A percentile compares a stretch with the other conserved stretches of the same genome.
These are phyloP conservation scores for Brassicogethes aeneus DNA, from an alignment of 2,888 invertebrate genomes.

Conservation along the genomic window DNA sequence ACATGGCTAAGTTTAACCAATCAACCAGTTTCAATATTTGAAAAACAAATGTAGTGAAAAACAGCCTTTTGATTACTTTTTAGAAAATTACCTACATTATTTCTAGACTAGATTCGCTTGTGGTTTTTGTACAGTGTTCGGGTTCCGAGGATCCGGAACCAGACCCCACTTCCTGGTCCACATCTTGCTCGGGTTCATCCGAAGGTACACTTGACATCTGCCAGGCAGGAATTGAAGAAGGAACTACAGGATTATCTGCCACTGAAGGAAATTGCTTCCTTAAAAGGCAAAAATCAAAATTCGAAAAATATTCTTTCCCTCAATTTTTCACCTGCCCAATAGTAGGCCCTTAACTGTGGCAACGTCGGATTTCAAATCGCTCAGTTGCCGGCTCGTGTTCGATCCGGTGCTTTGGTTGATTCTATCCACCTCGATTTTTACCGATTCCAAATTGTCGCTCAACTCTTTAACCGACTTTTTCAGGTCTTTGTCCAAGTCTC, in stretches of 20 bases:
- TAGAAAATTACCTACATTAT: conserved; percentile 51
- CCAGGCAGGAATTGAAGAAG: conserved; percentile 73
- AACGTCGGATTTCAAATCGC: conserved; percentile 59
- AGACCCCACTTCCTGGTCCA: conserved; percentile 42
- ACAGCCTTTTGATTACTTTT: too few species aligned
- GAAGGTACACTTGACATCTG: conserved; percentile 58
- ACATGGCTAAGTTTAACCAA: too few species aligned
- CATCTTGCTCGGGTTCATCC: conserved; percentile 37
- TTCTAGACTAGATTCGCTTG: conserved; percentile 64
- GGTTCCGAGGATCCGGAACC: conserved; percentile 60
- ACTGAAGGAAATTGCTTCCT: conserved; percentile 75
- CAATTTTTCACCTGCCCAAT: conserved; percentile 49
- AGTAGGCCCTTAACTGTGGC: conserved; percentile 65
- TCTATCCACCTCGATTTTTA: conserved; percentile 56
- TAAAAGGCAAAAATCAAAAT: conserved; percentile 8
- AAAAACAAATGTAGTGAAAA: neutral
- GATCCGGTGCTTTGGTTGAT: conserved; percentile 38
- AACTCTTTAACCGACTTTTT: conserved; percentile 51
- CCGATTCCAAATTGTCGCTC: conserved; percentile 54
- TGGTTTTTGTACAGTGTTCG: conserved; percentile 62
- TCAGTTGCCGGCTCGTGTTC: conserved; percentile 52
- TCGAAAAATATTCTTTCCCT: neutral
- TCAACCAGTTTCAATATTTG: neutral
- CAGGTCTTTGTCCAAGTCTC: conserved; percentile 58
- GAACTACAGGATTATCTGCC: conserved; percentile 48